These are phyloP conservation scores for Microcebus murinus DNA, from an alignment of 2,113 vertebrate genomes.

Conservation along the genomic window DNA sequence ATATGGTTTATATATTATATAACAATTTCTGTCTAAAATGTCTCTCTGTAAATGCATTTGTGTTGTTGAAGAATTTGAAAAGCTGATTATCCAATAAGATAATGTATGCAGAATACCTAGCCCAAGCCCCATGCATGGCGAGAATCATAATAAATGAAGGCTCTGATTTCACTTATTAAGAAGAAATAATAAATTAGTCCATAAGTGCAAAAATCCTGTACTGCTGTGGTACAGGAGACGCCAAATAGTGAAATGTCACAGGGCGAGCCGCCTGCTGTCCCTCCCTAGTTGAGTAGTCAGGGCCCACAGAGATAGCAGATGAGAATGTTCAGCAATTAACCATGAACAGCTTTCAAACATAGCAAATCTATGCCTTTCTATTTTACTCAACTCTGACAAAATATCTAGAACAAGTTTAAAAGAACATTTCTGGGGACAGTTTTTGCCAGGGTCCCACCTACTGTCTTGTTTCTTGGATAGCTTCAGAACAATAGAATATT, in stretches of 20 bases:
- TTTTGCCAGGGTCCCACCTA: background rate
- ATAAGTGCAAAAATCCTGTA: too few species aligned
- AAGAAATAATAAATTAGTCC: background rate
- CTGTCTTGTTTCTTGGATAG: background rate
- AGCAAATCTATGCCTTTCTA: background rate
- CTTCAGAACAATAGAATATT: background rate
- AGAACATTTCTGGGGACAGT: background rate
- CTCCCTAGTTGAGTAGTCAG: background rate
- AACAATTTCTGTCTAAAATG: background rate
- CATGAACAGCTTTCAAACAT: rapidly evolving
- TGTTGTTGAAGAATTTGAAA: background rate
- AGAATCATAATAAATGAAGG: background rate
- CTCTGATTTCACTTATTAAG: background rate
- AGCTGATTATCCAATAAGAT: background rate
- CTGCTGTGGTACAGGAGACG: background rate
- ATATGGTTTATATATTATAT: background rate
- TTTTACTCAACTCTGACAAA: background rate
- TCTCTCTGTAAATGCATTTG: background rate
- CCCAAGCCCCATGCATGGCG: rapidly evolving
- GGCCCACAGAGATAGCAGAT: background rate
- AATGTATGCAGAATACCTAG: too few species aligned
- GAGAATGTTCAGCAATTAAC: background rate
- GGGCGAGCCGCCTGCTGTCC: rapidly evolving
- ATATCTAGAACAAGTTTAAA: background rate
- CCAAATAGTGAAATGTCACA: too few species aligned